These are phyloP conservation scores for Lasioglossum pauxillum DNA, from an alignment of 2,888 invertebrate genomes.

Conservation along the genomic window DNA sequence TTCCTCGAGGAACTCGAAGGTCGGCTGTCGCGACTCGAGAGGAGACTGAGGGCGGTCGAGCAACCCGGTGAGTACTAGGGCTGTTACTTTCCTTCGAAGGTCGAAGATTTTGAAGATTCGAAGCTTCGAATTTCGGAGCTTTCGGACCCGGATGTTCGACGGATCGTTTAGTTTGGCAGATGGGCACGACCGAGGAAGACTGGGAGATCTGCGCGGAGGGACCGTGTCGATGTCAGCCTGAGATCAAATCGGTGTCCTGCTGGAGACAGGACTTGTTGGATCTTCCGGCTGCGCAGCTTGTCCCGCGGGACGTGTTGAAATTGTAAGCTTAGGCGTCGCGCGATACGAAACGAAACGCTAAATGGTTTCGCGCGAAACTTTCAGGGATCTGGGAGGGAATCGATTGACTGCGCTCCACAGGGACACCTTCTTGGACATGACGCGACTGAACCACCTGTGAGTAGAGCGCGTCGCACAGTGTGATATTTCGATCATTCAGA, in stretches of 20 bases:
- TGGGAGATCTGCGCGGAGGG: constrained; percentile 87
- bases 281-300: constrained; percentile 87
- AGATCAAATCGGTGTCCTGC: constrained; percentile 88
- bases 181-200: constrained; percentile 86
- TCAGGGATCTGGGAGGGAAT: constrained; percentile 90
- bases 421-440: constrained; percentile 88
- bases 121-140: no score
- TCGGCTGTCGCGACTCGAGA: constrained; percentile 85
- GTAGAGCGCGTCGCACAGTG: constrained; percentile 61
- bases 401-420: constrained; percentile 89
- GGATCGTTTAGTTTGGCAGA: constrained; percentile 87
- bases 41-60: constrained; percentile 89
- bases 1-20: constrained; percentile 76
- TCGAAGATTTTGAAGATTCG: no score
- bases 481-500: no score
- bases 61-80: constrained; percentile 86
- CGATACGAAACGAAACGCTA: neutral
- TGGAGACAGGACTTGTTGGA: constrained; percentile 88
- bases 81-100: no score
- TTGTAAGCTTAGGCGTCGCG: constrained; percentile 85
- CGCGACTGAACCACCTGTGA: constrained; percentile 86
- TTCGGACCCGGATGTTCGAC: no score
- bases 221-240: constrained; percentile 88
- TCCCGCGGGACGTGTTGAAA: constrained; percentile 88
- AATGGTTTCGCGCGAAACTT: neutral